These are phyloP conservation scores for Amphimallon solstitiale DNA, from an alignment of 2,888 invertebrate species.

Conservation along the genomic window DNA sequence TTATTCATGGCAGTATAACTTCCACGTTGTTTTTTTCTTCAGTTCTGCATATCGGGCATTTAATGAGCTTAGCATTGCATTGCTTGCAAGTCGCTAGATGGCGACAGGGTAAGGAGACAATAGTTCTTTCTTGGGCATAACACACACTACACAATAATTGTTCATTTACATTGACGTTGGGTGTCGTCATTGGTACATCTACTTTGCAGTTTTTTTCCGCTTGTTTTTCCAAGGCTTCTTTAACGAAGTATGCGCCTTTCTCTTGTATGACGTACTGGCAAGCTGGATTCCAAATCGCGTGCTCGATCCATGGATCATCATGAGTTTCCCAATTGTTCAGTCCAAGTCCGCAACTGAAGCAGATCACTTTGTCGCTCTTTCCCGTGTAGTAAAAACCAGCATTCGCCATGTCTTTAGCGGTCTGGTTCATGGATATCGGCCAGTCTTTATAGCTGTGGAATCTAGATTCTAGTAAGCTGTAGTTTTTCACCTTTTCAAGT, in stretches of 20 bases:
- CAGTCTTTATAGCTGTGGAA: slow-evolving; percentile 79
- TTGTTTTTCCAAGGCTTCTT: not conserved
- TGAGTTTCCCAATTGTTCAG: slow-evolving; percentile 91
- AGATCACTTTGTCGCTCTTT: slow-evolving; percentile 87
- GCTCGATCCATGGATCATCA: slow-evolving; percentile 95
- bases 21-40: slow-evolving; percentile 5
- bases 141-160: slow-evolving; percentile 82
- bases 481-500: not conserved
- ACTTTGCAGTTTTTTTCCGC: not conserved
- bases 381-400: slow-evolving; percentile 95
- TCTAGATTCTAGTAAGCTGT: slow-evolving; percentile 70
- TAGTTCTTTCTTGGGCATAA: slow-evolving; percentile 81
- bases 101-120: slow-evolving; percentile 90
- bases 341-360: slow-evolving; percentile 94
- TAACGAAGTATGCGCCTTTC: slow-evolving; percentile 82
- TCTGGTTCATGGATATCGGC: slow-evolving; percentile 84
- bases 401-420: slow-evolving; percentile 81
- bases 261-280: slow-evolving; percentile 84
- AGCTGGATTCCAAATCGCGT: slow-evolving; percentile 91
- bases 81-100: slow-evolving; percentile 89
- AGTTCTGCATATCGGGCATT: slow-evolving; percentile 85
- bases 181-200: too few relatives aligned
- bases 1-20: not conserved
- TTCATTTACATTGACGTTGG: not conserved
- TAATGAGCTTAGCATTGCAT: slow-evolving; percentile 83